Conservation (phyloP, 2,888 invertebrate genomes). For the Trichogramma dendrolimi region DNA sequence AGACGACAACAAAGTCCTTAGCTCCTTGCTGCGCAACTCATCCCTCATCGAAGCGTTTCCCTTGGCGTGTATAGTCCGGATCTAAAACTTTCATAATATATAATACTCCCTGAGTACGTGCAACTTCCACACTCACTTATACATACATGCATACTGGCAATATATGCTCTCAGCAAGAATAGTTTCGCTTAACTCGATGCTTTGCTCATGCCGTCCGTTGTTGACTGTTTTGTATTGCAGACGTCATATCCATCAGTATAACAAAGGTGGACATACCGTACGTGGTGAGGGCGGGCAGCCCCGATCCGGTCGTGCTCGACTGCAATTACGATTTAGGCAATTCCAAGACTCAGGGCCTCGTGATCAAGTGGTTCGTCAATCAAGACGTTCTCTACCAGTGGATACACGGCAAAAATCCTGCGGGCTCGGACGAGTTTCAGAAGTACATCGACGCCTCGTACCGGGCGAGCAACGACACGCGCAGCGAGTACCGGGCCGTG, state of each 20-base stretch:
- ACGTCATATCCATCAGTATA: slow-evolving; percentile 44
- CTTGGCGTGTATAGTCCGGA: too few species aligned
- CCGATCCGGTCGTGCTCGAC: slow-evolving; percentile 63
- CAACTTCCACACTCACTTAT: too few species aligned
- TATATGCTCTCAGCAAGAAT: too few species aligned
- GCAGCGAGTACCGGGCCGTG: slow-evolving; percentile 68
- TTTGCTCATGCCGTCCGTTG: too few species aligned
- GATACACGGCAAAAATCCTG: slow-evolving; percentile 68
- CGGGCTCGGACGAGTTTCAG: slow-evolving; percentile 55
- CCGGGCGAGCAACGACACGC: slow-evolving; percentile 63
- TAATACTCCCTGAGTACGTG: too few species aligned
- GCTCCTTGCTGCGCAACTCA: too few species aligned
- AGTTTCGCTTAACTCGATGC: too few species aligned
- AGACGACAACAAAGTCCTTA: too few species aligned
- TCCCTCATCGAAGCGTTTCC: too few species aligned
- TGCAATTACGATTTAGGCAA: slow-evolving; percentile 67
- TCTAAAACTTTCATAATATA: too few species aligned
- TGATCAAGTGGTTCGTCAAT: slow-evolving; percentile 73
- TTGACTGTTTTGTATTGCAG: not conserved
- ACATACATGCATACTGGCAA: too few species aligned
- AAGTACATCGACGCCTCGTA: slow-evolving; percentile 58
- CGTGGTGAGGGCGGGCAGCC: slow-evolving; percentile 59
- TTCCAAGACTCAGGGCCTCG: slow-evolving; percentile 59
- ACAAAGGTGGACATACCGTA: slow-evolving; percentile 61
- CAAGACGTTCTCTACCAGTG: slow-evolving; percentile 73